Conservation (phyloP, 2,113 vertebrate genomes). For the Agelaius tricolor region DNA sequence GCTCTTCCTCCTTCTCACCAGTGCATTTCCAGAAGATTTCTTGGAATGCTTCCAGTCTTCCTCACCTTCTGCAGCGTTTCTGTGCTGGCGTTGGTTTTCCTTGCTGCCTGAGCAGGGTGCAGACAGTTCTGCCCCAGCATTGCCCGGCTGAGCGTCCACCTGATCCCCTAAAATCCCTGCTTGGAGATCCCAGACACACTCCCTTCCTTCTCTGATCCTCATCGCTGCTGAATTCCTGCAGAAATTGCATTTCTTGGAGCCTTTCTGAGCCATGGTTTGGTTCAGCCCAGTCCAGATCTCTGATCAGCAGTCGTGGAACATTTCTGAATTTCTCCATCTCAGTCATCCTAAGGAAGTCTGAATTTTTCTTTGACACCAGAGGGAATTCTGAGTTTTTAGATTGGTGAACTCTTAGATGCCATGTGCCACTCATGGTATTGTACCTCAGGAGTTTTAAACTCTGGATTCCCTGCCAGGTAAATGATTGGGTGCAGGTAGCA, state of each 20-base stretch:
- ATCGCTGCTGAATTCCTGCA: background rate
- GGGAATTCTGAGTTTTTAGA: background rate
- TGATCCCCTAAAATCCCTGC: background rate
- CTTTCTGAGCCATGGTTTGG: background rate
- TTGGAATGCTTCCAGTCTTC: background rate
- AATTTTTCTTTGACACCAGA: background rate
- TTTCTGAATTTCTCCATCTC: background rate
- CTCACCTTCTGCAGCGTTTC: background rate
- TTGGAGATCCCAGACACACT: background rate
- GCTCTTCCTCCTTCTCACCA: background rate
- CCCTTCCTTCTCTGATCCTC: background rate
- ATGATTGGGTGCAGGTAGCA: background rate
- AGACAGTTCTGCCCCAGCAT: background rate
- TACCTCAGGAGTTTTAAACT: background rate
- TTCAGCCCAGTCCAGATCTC: background rate
- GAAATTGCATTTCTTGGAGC: background rate
- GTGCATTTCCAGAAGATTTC: background rate
- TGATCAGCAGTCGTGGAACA: background rate
- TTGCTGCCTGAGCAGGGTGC: background rate
- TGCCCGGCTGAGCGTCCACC: background rate
- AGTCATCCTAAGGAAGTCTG: rapidly evolving
- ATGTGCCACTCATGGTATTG: background rate
- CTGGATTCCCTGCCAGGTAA: background rate
- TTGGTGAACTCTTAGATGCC: background rate
- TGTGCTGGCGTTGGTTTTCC: background rate